Evolutionary conservation across 2,113 vertebrate species (phyloP), one percentile per base, ranked within the genome.

Genomic region (Platysternon megacephalum): DNA sequence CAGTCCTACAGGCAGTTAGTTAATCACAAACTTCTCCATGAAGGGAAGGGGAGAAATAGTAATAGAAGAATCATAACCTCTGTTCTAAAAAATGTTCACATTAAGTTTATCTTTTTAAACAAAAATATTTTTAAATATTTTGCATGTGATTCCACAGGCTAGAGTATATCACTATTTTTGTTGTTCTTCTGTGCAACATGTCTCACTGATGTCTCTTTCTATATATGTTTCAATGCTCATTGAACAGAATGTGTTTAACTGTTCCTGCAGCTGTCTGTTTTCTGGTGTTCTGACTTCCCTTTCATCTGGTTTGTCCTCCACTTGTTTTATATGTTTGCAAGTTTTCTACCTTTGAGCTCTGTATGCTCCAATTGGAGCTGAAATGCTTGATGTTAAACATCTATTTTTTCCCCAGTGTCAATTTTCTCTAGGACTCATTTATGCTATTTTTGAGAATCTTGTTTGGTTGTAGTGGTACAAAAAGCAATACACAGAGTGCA

Each of bases 1-100:
- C 35, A 48, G 13, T 81, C 32, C 55, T 12, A 3, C 17, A 61
- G 74, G 32, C 28, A 39, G 42, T 16, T 49, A 39, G 51, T 56
- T 61, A 51, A 68, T 51, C 29, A 72, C 52, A 79, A 68, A n/a
- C 16, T 29, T 48, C 48, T 72, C 35, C 29, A 42, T 39, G 48
- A 42, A 79, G 48, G 58, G 8, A 22, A 68, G 8, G 8, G 28
- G 7, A 65, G 28, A 68, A 82, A 82, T 5, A 52, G 49, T 6
- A 11, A 5, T 2, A 29, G 19, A 48, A 58, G 22, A 79, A 48
- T 29, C 22, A n/a, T 81, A 26, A 24, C 2, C 21, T 82, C 56
- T 52, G 22, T 49, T 35, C 17, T 76, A 49, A 1, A 1, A 61
- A 0, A 0, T 29, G 4, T 22, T 65, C 17, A 44, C 9, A 65